phyloP scores from a whole-genome alignment of 2,113 vertebrate species.

The Solea solea region DNA sequence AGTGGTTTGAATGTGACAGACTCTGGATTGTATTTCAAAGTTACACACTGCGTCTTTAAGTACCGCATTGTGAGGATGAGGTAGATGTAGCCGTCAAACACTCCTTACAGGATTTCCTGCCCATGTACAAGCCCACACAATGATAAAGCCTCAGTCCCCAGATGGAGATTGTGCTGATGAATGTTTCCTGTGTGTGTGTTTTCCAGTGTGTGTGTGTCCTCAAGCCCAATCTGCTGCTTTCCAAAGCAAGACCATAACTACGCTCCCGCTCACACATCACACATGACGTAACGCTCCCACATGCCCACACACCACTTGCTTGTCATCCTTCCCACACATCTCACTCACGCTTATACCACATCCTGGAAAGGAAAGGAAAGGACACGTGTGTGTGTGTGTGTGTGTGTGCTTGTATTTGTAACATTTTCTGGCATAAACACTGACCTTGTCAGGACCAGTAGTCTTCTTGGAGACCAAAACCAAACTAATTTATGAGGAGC shows the following conservation, averaged over 20 bases:
- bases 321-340: conserved; percentile 62
- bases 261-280: conserved; percentile 73
- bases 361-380: conserved; percentile 55
- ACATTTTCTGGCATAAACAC: too few relatives aligned
- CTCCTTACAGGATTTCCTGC: conserved; percentile 57
- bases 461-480: too few relatives aligned
- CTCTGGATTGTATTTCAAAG: too few relatives aligned
- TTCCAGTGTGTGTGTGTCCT: conserved; percentile 14
- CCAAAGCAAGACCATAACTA: conserved; percentile 58
- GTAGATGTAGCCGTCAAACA: conserved; percentile 26
- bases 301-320: conserved; percentile 71
- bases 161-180: conserved; percentile 65
- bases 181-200: conserved; percentile 47
- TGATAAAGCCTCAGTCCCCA: conserved; percentile 49
- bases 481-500: too few relatives aligned
- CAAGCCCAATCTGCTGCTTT: conserved; percentile 58
- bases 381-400: background rate
- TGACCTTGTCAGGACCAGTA: too few relatives aligned
- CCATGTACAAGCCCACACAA: conserved; percentile 14
- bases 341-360: conserved; percentile 58
- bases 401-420: too few relatives aligned
- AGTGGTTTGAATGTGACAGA: too few relatives aligned
- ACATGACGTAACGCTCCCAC: conserved; percentile 75
- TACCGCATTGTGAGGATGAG: conserved; percentile 18
- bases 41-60: background rate